Evolutionary conservation across 2,888 invertebrate species (phyloP).

Genomic region (Aelia acuminata): DNA sequence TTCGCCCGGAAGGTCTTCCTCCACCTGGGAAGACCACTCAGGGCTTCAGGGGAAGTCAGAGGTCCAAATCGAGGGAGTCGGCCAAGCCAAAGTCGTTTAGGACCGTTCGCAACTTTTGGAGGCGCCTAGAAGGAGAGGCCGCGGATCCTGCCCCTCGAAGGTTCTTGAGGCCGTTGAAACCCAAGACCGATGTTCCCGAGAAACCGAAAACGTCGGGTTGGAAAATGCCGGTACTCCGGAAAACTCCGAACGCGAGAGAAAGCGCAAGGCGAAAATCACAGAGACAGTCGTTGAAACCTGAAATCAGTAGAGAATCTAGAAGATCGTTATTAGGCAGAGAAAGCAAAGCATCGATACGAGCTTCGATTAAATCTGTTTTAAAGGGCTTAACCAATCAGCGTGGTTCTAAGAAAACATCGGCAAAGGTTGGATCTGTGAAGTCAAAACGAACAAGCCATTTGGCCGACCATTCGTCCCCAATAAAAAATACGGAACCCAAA

Average conservation of each 20-base stretch:
- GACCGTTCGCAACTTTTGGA: slow-evolving; percentile 48
- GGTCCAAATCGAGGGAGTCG: not conserved
- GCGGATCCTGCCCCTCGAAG: not conserved
- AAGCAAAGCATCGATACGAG: not conserved
- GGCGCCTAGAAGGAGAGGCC: not conserved
- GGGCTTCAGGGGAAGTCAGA: not conserved
- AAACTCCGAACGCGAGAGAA: not conserved
- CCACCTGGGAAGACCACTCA: slow-evolving; percentile 41
- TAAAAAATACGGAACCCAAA: too few relatives aligned
- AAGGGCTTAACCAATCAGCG: not conserved
- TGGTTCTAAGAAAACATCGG: not conserved
- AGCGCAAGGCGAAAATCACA: not conserved
- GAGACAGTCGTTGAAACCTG: not conserved
- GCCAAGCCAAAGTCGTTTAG: not conserved
- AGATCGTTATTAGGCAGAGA: too few relatives aligned
- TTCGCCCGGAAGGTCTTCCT: not conserved
- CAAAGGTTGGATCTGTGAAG: too few relatives aligned
- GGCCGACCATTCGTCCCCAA: too few relatives aligned
- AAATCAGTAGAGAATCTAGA: not conserved
- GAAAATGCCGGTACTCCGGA: not conserved
- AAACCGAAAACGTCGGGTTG: not conserved
- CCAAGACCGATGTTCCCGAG: not conserved
- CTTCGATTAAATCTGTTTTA: not conserved
- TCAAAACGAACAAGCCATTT: too few relatives aligned
- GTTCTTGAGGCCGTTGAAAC: not conserved